These are phyloP conservation scores for Mythimna vitellina DNA, from an alignment of 2,888 invertebrate species.

Conservation along the genomic window DNA sequence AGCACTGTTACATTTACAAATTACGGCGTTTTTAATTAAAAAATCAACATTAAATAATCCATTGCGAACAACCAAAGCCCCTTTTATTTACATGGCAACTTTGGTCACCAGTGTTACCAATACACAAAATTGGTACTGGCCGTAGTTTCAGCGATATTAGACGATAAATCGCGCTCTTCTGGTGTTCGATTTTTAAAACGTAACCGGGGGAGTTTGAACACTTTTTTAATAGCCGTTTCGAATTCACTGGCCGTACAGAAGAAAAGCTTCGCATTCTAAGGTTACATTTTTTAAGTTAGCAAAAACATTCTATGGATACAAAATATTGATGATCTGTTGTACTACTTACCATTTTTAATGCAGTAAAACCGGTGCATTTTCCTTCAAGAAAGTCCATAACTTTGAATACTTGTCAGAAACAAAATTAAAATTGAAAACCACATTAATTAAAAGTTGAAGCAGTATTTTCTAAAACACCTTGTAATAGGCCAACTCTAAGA, in stretches of 20 bases:
- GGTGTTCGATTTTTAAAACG: slow-evolving; percentile 55
- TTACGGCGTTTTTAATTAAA: background rate
- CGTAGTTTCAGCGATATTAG: slow-evolving; percentile 57
- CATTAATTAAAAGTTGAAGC: too few relatives aligned
- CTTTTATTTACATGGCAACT: slow-evolving; percentile 34
- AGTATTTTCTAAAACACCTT: background rate
- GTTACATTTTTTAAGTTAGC: background rate
- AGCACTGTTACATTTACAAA: too few relatives aligned
- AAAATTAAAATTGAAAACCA: too few relatives aligned
- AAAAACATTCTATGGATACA: background rate
- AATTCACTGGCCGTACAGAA: slow-evolving; percentile 39
- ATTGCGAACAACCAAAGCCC: background rate
- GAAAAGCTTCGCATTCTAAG: slow-evolving; percentile 19
- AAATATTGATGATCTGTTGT: background rate
- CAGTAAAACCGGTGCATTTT: too few relatives aligned
- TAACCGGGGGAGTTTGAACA: slow-evolving; percentile 6
- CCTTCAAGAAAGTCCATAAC: background rate
- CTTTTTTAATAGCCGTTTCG: slow-evolving; percentile 26
- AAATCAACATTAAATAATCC: background rate
- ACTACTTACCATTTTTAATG: too few relatives aligned
- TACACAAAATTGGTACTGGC: slow-evolving; percentile 29
- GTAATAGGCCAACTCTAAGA: background rate
- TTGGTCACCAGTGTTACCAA: slow-evolving; percentile 34
- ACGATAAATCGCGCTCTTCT: slow-evolving; percentile 50
- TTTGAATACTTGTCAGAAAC: background rate